phyloP scores from a whole-genome alignment of 2,888 invertebrate species.

The Rutpela maculata region DNA sequence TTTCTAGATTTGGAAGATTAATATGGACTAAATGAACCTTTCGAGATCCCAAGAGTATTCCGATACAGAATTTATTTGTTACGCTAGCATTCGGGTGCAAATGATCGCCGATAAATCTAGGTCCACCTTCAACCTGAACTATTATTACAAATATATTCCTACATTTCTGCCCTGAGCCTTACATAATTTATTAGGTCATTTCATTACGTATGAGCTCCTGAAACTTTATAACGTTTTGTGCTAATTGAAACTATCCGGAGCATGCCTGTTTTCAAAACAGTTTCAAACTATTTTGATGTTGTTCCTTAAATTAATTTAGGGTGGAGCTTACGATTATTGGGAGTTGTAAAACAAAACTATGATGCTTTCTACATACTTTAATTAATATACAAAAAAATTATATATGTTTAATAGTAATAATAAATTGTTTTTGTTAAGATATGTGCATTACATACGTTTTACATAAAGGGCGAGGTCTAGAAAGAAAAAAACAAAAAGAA shows the following conservation, averaged over 20 bases:
- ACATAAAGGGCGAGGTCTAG: no score
- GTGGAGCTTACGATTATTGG: neutral
- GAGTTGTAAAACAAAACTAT: neutral
- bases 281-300: neutral
- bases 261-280: neutral
- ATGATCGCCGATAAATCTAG: slow-evolving; percentile 34
- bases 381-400: no score
- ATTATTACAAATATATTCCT: slow-evolving; percentile 36
- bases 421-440: no score
- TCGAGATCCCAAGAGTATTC: slow-evolving; percentile 26
- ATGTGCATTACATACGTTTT: no score
- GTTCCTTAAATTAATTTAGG: neutral
- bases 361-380: no score
- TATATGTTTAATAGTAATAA: no score
- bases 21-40: slow-evolving; percentile 20
- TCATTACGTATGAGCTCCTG: slow-evolving; percentile 1
- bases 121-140: slow-evolving; percentile 32
- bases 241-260: neutral
- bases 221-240: slow-evolving; percentile 8
- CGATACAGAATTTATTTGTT: slow-evolving; percentile 39
- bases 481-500: no score
- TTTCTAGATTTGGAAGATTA: slow-evolving; percentile 31
- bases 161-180: slow-evolving; percentile 9
- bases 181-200: slow-evolving; percentile 28
- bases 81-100: slow-evolving; percentile 28